phyloP scores from a whole-genome alignment of 1,140 invertebrate species.

The Drosophila simulans region DNA sequence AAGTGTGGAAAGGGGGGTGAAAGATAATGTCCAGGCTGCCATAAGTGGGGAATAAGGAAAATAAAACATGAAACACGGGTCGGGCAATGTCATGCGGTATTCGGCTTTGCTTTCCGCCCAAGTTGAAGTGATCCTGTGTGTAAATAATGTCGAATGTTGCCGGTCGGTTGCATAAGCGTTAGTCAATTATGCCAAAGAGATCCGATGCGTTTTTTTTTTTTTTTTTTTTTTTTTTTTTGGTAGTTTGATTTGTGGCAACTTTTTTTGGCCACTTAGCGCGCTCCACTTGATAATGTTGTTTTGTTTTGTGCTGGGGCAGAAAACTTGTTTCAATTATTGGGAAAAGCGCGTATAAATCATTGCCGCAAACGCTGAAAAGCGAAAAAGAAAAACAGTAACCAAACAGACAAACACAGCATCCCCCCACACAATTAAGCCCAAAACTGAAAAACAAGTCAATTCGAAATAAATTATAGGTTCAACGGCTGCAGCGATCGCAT shows the following conservation, averaged over 20 bases:
- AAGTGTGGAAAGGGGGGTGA: background rate
- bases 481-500: slow-evolving; percentile 32
- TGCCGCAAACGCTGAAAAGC: background rate
- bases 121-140: slow-evolving; percentile 6
- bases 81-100: slow-evolving; percentile 31
- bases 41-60: slow-evolving; percentile 13
- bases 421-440: slow-evolving; percentile 4
- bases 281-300: slow-evolving; percentile 32
- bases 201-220: background rate
- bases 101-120: slow-evolving; percentile 22
- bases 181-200: slow-evolving; percentile 48
- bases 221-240: background rate
- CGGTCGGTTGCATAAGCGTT: slow-evolving; percentile 25
- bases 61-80: background rate
- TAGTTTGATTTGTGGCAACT: background rate
- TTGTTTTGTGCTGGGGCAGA: slow-evolving; percentile 11
- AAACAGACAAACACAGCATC: slow-evolving; percentile 10
- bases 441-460: slow-evolving; percentile 26
- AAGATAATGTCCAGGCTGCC: slow-evolving; percentile 6
- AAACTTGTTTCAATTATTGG: slow-evolving; percentile 64
- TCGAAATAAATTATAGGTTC: slow-evolving; percentile 39
- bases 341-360: slow-evolving; percentile 52
- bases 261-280: slow-evolving; percentile 44
- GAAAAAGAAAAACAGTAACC: slow-evolving; percentile 1
- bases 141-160: slow-evolving; percentile 17